These are phyloP conservation scores for Manis javanica DNA, from an alignment of 2,797 vertebrate species.

Conservation along the genomic window DNA sequence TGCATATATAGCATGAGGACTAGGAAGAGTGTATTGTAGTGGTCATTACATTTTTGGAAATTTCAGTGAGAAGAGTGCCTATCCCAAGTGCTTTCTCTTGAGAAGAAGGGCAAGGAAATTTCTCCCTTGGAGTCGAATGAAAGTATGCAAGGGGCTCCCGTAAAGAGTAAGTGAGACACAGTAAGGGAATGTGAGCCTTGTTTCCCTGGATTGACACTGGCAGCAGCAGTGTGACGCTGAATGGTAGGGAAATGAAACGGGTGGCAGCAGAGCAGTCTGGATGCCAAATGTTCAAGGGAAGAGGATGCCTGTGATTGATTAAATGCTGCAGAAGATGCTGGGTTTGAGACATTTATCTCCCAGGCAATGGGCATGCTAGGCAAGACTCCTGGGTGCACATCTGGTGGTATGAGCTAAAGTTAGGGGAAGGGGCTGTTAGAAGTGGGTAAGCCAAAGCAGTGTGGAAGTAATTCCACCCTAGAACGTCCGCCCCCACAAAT, in stretches of 20 bases:
- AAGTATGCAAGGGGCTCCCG: background rate
- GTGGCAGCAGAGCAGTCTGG: background rate
- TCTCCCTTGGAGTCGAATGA: background rate
- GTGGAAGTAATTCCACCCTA: background rate
- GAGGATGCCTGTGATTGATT: background rate
- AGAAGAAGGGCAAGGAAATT: background rate
- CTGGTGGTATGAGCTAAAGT: background rate
- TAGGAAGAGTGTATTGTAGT: background rate
- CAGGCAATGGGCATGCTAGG: background rate
- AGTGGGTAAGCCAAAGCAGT: background rate
- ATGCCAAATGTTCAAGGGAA: background rate
- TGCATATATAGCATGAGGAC: background rate
- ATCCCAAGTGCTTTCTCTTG: background rate
- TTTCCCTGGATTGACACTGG: background rate
- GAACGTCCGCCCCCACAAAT: background rate
- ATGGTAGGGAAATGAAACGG: background rate
- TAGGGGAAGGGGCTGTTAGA: background rate
- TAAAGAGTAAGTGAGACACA: background rate
- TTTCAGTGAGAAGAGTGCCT: background rate
- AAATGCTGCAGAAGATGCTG: background rate
- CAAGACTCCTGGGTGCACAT: too few relatives aligned
- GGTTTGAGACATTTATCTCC: background rate
- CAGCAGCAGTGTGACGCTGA: background rate
- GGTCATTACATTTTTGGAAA: background rate
- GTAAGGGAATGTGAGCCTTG: background rate